Evolutionary conservation across 2,888 invertebrate genomes (phyloP).

Genomic region (Gastracanthus pulcherrimus): DNA sequence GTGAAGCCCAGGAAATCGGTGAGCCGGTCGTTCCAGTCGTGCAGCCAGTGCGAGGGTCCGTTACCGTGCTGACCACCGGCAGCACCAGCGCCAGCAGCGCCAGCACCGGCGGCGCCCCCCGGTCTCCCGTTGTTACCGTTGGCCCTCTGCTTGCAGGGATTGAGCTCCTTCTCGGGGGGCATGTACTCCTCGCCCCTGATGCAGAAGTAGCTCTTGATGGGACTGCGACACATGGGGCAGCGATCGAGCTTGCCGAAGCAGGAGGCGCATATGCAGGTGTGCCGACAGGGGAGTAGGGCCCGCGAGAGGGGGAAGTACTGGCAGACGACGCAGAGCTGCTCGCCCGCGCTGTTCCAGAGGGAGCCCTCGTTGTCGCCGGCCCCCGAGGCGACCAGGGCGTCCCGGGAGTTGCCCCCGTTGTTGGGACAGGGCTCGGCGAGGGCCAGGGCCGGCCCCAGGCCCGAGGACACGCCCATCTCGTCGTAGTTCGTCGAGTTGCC

Average conservation of each 20-base stretch:
- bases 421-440: constrained; percentile 79
- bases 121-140: no score
- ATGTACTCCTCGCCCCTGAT: constrained; percentile 88
- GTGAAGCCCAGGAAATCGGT: constrained; percentile 87
- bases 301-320: constrained; percentile 87
- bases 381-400: constrained; percentile 73
- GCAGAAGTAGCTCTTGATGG: constrained; percentile 91
- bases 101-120: no score
- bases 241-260: constrained; percentile 90
- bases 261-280: constrained; percentile 90
- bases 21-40: constrained; percentile 85
- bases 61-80: constrained; percentile 27
- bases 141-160: constrained; percentile 77
- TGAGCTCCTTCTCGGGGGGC: constrained; percentile 77
- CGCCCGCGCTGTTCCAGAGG: constrained; percentile 80
- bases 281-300: constrained; percentile 89
- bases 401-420: constrained; percentile 67
- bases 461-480: constrained; percentile 77
- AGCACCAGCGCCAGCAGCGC: no score
- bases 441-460: constrained; percentile 76
- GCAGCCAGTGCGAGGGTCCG: constrained; percentile 78
- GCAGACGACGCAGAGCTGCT: constrained; percentile 89
- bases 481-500: constrained; percentile 82
- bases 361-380: constrained; percentile 77
- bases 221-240: constrained; percentile 92